Evolutionary conservation across 2,113 vertebrate species (phyloP), one percentile per base, ranked within the genome.

Genomic region (Pimephales promelas): DNA sequence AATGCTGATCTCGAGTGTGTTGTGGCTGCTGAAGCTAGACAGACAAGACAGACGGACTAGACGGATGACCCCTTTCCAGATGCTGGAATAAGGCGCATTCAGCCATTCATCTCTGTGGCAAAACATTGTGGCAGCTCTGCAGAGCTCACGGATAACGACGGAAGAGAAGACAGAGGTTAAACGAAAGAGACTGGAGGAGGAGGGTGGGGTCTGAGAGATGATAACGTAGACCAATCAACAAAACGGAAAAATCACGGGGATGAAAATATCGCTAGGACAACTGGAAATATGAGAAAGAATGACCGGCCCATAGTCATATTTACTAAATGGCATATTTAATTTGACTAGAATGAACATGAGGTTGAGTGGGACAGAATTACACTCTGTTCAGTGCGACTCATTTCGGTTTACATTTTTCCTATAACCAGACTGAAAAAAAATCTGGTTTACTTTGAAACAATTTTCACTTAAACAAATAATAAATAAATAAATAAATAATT

Each of bases 121-220:
- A 81, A 49, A 68, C 28, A 72, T 9, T 3, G 49, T 10, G 31
- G 61, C 26, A 71, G 11, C 34, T 40, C 31, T 14, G 11, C 47
- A 31, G 43, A 84, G 68, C 66, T 79, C 59, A 66, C 9, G 77
- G 72, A 82, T 43, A 87, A 83, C 75, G 28, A 66, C 9, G 47
- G 66, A 66, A 76, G 59, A 83, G 52, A 85, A 86, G 87, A 90
- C 85, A 89, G 87, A 87, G 85, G 10, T 86, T 85, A 83, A 75
- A 31, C 28, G 57, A 8, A 70, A 68, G 56, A 74, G 73, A 10
- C 31, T 24, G 71, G 54, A 57, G 18, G 43, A 71, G 31, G 47
- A 66, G 16, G 8, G 14, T 5, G 11, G 73, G 56, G 70, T 36
- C 59, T 57, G 72, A 20, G 61, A 70, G 62, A 74, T 40, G 36